Conservation (phyloP, 1,140 invertebrate genomes). For the Dolichoris vasculosae region DNA sequence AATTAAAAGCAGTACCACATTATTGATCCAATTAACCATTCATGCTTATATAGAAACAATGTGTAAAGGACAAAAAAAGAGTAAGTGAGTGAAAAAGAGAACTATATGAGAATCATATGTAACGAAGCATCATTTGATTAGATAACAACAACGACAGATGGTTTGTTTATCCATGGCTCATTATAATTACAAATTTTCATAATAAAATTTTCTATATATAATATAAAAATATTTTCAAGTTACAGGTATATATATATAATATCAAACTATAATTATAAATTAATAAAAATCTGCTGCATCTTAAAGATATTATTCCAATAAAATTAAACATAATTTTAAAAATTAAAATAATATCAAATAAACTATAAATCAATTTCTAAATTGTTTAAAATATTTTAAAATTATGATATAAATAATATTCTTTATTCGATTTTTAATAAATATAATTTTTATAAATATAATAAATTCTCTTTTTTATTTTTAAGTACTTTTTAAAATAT, state of each 20-base stretch:
- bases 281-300: not conserved
- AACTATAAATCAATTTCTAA: too few species aligned
- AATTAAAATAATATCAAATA: too few species aligned
- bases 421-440: too few species aligned
- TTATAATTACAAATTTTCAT: not conserved
- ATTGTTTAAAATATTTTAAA: too few species aligned
- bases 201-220: not conserved
- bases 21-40: not conserved
- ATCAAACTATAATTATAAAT: too few species aligned
- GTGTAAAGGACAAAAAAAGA: not conserved
- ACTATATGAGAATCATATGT: not conserved
- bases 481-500: too few species aligned
- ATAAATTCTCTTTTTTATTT: too few species aligned
- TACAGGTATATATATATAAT: not conserved
- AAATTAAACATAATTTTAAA: too few species aligned
- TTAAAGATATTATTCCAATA: not conserved
- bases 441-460: too few species aligned
- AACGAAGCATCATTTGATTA: not conserved
- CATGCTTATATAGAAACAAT: not conserved
- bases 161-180: not conserved
- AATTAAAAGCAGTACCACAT: slow-evolving; percentile 26
- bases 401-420: too few species aligned
- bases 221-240: not conserved
- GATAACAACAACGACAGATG: not conserved
- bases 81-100: not conserved